These are phyloP conservation scores for Vespertilio murinus DNA, from an alignment of 2,797 vertebrate genomes.

Conservation along the genomic window DNA sequence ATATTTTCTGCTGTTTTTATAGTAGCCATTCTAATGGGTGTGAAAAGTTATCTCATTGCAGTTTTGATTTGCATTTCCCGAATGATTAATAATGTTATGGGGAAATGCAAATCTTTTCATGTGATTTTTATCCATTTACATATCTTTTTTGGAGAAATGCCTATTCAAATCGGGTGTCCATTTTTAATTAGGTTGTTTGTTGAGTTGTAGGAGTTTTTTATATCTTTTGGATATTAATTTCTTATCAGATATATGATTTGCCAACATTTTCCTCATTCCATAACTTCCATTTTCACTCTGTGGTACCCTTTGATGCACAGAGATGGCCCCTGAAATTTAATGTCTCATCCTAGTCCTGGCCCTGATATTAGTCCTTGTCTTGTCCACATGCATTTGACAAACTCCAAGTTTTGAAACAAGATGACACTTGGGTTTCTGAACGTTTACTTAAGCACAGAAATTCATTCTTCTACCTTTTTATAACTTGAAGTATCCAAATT, in stretches of 20 bases:
- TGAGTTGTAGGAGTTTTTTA: not conserved
- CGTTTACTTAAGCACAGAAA: not conserved
- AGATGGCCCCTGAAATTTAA: not conserved
- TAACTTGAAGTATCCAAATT: not conserved
- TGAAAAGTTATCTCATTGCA: not conserved
- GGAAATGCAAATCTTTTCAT: not conserved
- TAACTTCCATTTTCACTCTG: not conserved
- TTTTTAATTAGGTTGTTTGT: slow-evolving; percentile 5
- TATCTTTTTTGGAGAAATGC: not conserved
- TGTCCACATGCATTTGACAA: not conserved
- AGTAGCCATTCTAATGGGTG: not conserved
- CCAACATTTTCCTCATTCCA: not conserved
- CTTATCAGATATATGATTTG: not conserved
- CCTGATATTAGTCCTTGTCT: not conserved
- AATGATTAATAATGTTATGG: not conserved
- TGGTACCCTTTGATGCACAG: not conserved
- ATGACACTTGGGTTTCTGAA: not conserved
- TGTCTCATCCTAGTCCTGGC: not conserved
- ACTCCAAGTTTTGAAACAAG: slow-evolving; percentile 9
- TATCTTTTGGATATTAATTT: not conserved
- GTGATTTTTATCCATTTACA: not conserved
- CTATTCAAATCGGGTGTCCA: not conserved
- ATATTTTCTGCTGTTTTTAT: not conserved
- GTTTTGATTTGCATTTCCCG: not conserved
- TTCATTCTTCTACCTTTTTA: not conserved